phyloP scores from a whole-genome alignment of 1,140 invertebrate genomes.

The Nephotettix cincticeps region DNA sequence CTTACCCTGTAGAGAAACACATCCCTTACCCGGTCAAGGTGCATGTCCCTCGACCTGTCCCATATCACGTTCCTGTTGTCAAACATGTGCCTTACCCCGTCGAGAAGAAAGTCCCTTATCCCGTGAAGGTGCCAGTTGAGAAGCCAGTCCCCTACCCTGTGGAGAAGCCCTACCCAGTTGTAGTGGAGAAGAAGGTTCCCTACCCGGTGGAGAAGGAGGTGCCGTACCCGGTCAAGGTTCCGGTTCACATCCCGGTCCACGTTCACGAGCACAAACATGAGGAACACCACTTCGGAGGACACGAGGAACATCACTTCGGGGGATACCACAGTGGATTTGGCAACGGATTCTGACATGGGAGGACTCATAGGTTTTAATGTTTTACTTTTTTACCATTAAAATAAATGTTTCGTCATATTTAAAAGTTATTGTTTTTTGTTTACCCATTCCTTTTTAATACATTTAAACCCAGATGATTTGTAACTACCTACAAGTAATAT shows the following conservation, averaged over 20 bases:
- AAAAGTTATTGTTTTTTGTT: too few species aligned
- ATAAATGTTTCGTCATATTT: too few species aligned
- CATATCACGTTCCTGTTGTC: constrained; percentile 28
- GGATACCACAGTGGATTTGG: not conserved
- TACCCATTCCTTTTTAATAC: too few species aligned
- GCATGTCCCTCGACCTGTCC: constrained; percentile 47
- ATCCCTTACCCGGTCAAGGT: constrained; percentile 58
- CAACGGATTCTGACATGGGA: too few species aligned
- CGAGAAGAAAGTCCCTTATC: constrained; percentile 55
- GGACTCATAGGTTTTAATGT: too few species aligned
- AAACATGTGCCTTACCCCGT: constrained; percentile 27
- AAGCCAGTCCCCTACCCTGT: constrained; percentile 20
- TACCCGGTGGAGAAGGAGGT: constrained; percentile 24
- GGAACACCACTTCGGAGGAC: not conserved
- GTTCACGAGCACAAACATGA: not conserved
- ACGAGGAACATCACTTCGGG: not conserved
- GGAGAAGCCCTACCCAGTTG: constrained; percentile 18
- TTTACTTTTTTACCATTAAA: too few species aligned
- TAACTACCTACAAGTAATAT: too few species aligned
- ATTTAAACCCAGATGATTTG: too few species aligned
- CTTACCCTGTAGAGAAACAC: constrained; percentile 43
- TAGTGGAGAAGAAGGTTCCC: constrained; percentile 14
- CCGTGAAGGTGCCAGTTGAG: constrained; percentile 49
- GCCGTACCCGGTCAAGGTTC: constrained; percentile 18
- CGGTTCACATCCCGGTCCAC: constrained; percentile 10